Evolutionary conservation across 2,113 vertebrate genomes (phyloP).

Genomic region (Ochotona curzoniae): DNA sequence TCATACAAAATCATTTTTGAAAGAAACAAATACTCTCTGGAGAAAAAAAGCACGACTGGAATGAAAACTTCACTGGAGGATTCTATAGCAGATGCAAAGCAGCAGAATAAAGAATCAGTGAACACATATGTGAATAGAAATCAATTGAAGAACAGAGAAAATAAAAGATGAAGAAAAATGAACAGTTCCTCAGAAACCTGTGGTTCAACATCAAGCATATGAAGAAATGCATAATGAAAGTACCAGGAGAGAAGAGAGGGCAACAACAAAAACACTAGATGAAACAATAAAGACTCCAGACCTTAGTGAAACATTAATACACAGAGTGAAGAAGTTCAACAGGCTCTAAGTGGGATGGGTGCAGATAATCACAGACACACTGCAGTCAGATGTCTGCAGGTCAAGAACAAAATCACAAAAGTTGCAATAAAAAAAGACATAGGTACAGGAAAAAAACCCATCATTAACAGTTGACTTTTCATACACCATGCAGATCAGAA

Average conservation of each 20-base stretch:
- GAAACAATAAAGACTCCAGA: not conserved
- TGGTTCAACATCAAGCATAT: not conserved
- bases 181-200: not conserved
- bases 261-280: not conserved
- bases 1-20: not conserved
- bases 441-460: not conserved
- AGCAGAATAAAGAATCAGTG: not conserved
- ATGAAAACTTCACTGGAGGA: not conserved
- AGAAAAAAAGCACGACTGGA: not conserved
- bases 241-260: not conserved
- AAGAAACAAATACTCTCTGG: not conserved
- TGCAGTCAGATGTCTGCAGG: not conserved
- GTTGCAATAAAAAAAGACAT: not conserved
- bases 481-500: not conserved
- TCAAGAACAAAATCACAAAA: not conserved
- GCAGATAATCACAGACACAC: not conserved
- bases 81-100: not conserved
- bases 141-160: not conserved
- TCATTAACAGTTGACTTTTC: not conserved
- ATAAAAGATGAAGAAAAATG: not conserved
- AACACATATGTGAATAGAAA: not conserved
- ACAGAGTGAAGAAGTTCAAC: not conserved
- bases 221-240: not conserved
- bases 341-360: not conserved
- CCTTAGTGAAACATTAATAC: not conserved